Conservation (phyloP, 2,113 vertebrate genomes). For the Marmota flaviventris region DNA sequence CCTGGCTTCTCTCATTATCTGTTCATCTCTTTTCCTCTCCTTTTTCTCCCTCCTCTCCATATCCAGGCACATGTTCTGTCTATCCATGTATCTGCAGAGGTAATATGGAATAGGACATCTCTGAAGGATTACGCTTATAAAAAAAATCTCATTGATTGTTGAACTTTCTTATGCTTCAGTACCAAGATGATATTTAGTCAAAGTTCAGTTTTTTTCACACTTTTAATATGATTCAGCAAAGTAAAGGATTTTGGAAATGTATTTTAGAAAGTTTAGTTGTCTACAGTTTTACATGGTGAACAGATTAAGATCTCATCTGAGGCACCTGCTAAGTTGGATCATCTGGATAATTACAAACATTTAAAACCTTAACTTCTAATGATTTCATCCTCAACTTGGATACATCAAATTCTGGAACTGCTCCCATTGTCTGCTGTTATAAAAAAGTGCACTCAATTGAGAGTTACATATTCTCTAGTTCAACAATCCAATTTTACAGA, state of each 20-base stretch:
- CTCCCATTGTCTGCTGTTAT: background rate
- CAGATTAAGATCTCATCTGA: background rate
- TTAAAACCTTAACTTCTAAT: slow-evolving; percentile 8
- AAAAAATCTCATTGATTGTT: slow-evolving; percentile 41
- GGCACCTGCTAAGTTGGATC: background rate
- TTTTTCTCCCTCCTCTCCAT: background rate
- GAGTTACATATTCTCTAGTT: background rate
- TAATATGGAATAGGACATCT: background rate
- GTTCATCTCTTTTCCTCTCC: background rate
- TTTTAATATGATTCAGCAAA: background rate
- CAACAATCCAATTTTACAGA: slow-evolving; percentile 55
- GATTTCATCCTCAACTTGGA: slow-evolving; percentile 9
- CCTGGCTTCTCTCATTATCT: background rate
- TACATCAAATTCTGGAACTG: background rate
- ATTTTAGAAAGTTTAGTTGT: slow-evolving; percentile 57
- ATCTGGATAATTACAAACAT: background rate
- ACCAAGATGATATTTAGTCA: background rate
- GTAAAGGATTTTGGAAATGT: background rate
- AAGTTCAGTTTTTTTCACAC: background rate
- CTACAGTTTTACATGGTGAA: background rate
- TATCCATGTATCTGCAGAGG: background rate
- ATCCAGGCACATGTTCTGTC: background rate
- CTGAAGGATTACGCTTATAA: background rate
- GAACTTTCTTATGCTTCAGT: background rate
- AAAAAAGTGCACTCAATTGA: slow-evolving; percentile 28